Evolutionary conservation across 2,797 vertebrate genomes (phyloP).

Genomic region (Anas georgica): DNA sequence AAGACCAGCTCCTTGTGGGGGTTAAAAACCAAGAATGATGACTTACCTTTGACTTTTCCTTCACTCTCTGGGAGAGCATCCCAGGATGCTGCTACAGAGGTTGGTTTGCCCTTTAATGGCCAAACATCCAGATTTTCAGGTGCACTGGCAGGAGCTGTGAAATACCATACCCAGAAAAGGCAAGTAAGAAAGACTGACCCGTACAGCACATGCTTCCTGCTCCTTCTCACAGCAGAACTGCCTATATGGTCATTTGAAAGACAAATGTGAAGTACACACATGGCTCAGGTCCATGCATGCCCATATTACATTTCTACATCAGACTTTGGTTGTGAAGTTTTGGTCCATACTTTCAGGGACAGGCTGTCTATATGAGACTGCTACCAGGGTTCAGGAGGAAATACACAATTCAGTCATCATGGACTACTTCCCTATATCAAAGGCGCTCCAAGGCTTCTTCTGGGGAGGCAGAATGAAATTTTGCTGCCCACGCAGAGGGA

Average conservation of each 20-base stretch:
- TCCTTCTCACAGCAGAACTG: not conserved
- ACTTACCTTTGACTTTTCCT: slow-evolving; percentile 93
- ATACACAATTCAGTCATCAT: rapidly evolving
- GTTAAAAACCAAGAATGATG: not conserved
- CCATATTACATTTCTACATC: not conserved
- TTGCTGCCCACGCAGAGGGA: not conserved
- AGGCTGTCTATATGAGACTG: not conserved
- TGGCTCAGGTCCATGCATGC: not conserved
- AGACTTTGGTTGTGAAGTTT: not conserved
- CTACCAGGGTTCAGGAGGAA: not conserved
- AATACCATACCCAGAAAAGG: not conserved
- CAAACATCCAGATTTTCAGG: slow-evolving; percentile 95
- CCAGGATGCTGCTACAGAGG: slow-evolving; percentile 91
- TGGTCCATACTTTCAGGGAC: not conserved
- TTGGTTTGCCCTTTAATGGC: slow-evolving; percentile 89
- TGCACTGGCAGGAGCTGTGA: slow-evolving; percentile 88
- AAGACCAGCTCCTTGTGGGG: not conserved
- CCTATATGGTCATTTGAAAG: not conserved
- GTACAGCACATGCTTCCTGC: not conserved
- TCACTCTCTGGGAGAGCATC: slow-evolving; percentile 90
- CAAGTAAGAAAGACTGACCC: not conserved
- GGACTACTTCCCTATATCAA: not conserved
- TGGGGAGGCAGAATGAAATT: not conserved
- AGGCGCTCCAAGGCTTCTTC: not conserved
- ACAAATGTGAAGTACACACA: not conserved